phyloP scores from a whole-genome alignment of 1,140 invertebrate genomes.

The Adoxophyes honmai region DNA sequence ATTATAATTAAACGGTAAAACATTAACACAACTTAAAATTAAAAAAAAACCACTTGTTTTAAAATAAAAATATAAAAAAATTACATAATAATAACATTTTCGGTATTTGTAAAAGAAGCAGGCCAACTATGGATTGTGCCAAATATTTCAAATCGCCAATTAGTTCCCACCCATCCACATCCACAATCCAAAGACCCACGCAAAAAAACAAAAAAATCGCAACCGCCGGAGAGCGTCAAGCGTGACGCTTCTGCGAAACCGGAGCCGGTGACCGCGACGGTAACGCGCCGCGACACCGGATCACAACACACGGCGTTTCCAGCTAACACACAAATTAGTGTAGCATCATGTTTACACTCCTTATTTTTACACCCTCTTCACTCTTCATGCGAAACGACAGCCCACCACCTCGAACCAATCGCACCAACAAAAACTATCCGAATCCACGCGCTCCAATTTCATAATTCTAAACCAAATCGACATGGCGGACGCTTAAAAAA shows the following conservation, averaged over 20 bases:
- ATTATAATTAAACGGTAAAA: too few species aligned
- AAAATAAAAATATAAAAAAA: too few species aligned
- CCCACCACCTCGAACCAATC: conserved; percentile 16
- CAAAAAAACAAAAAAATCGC: too few species aligned
- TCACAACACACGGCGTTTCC: conserved; percentile 68
- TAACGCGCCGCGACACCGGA: conserved; percentile 54
- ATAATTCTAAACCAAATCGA: conserved; percentile 52
- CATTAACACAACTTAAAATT: too few species aligned
- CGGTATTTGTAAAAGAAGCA: too few species aligned
- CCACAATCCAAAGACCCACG: too few species aligned
- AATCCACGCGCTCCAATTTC: conserved; percentile 33
- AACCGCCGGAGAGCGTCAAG: conserved; percentile 19
- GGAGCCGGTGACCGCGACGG: conserved; percentile 44
- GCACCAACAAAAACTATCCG: not conserved
- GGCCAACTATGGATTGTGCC: too few species aligned
- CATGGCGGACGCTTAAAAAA: conserved; percentile 53
- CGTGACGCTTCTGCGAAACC: conserved; percentile 69
- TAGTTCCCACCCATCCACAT: too few species aligned
- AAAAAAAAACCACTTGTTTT: too few species aligned
- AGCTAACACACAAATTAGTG: conserved; percentile 64
- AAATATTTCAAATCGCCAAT: too few species aligned
- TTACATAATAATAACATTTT: too few species aligned
- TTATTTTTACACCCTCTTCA: conserved; percentile 56
- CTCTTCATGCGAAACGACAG: conserved; percentile 47
- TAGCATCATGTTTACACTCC: conserved; percentile 69